Evolutionary conservation across 2,113 vertebrate species (phyloP), one percentile per base, ranked within the genome.

Genomic region (Panurus biarmicus): DNA sequence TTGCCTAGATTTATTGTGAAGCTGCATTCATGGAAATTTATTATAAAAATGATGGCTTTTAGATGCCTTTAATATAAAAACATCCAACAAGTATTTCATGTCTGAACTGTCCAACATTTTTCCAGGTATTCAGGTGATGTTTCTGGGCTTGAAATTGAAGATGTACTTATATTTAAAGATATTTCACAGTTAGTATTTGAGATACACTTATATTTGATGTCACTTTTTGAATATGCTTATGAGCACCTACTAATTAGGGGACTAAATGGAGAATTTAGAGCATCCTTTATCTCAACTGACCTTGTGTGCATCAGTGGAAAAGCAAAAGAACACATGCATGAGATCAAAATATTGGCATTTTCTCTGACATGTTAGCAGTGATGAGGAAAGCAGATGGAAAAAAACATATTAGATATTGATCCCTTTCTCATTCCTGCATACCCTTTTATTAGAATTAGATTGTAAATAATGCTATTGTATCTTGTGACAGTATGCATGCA

Each of bases 381-480:
- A 93, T 96, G 97, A 97, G 96, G 93, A 97, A 98, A 98, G 97
- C 97, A 98, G 97, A 98, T 98, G 98, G 93, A 94, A 97, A 97
- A 71, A 97, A 97, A 90, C 96, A 96, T 98, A 99, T 98, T 98
- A 97, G 65, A 80, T 98, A 99, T 99, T 94, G 98, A 99, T 98
- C 97, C 70, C 48, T 90, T 95, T 93, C 96, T 95, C 87, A 97
- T 97, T 79, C 87, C 87, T 97, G 96, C 96, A 96, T 95, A 96
- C 29, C 77, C 97, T 97, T 98, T 98, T 98, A 98, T 98, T 98
- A 98, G 97, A 98, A 98, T 98, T 98, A 97, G 98, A 98, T 97
- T 97, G 97, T 98, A 98, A 98, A 61, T 97, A 98, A 98, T 87
- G 69, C 40, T 97, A 96, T 97, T 97, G 96, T 93, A 60, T 78